A percentile compares a stretch with the other conserved stretches of the same genome.
Evolutionary conservation across 2,888 invertebrate species (phyloP).

Genomic region (Cerastis leucographa): DNA sequence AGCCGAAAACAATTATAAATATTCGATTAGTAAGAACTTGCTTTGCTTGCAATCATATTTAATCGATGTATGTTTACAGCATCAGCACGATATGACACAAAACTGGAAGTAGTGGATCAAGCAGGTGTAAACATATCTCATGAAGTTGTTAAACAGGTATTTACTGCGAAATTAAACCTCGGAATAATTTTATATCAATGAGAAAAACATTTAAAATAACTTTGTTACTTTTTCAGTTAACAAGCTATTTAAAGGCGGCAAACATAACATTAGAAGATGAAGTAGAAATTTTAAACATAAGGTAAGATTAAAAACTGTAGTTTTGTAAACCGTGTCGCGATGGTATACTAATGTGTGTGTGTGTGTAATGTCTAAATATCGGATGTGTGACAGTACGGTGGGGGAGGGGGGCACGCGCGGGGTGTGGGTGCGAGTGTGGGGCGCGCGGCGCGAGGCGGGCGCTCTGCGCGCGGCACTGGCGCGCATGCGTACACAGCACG

Average conservation of each 20-base stretch:
- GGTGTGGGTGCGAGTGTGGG: constrained; percentile 84
- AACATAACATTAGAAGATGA: constrained; percentile 92
- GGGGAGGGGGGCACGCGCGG: constrained; percentile 78
- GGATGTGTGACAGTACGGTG: constrained; percentile 71
- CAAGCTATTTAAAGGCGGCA: constrained; percentile 91
- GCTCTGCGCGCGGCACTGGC: constrained; percentile 81
- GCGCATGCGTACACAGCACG: constrained; percentile 72
- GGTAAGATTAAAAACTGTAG: constrained; percentile 85
- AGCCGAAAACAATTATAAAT: neutral
- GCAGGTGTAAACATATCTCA: constrained; percentile 84
- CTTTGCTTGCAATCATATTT: constrained; percentile 67
- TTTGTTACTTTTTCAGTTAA: constrained; percentile 86
- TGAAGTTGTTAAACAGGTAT: constrained; percentile 84
- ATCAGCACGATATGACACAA: constrained; percentile 91
- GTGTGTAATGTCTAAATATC: no score
- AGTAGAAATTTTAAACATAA: constrained; percentile 92
- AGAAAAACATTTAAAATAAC: neutral
- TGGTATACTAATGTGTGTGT: neutral
- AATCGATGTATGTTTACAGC: constrained; percentile 79
- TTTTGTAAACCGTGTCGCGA: neutral
- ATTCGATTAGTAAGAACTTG: neutral
- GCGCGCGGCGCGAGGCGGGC: constrained; percentile 81
- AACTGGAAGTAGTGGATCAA: constrained; percentile 88
- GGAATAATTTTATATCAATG: neutral
- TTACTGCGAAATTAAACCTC: neutral